Evolutionary conservation across 1,140 invertebrate species (phyloP).

Genomic region (Drosophila guanche): DNA sequence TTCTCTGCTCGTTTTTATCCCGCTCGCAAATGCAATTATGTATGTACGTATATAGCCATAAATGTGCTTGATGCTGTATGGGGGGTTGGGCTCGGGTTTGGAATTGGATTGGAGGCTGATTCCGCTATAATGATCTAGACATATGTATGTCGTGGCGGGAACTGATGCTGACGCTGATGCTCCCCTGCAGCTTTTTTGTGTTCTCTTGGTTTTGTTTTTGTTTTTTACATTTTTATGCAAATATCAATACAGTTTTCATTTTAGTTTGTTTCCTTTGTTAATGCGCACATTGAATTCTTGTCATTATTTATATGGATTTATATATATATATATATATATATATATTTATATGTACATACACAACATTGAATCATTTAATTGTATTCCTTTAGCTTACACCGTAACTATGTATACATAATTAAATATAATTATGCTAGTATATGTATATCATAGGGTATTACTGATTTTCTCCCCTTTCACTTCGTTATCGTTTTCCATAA

Average conservation of each 20-base stretch:
- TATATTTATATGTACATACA: slow-evolving; percentile 78
- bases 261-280: slow-evolving; percentile 57
- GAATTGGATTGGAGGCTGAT: slow-evolving; percentile 24
- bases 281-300: slow-evolving; percentile 58
- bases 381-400: slow-evolving; percentile 65
- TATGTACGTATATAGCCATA: slow-evolving; percentile 12
- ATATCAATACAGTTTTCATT: slow-evolving; percentile 48
- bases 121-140: slow-evolving; percentile 45
- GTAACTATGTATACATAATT: slow-evolving; percentile 76
- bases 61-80: slow-evolving; percentile 21
- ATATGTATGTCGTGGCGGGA: slow-evolving; percentile 47
- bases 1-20: slow-evolving; percentile 22
- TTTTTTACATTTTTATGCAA: slow-evolving; percentile 55
- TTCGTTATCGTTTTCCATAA: slow-evolving; percentile 28
- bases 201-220: slow-evolving; percentile 23
- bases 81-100: slow-evolving; percentile 20
- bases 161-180: slow-evolving; percentile 29
- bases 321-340: slow-evolving; percentile 46
- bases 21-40: slow-evolving; percentile 62
- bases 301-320: slow-evolving; percentile 60
- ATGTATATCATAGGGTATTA: slow-evolving; percentile 53
- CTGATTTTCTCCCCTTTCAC: slow-evolving; percentile 4
- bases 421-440: slow-evolving; percentile 76
- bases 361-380: slow-evolving; percentile 81
- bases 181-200: slow-evolving; percentile 15